Conservation (phyloP, 2,888 invertebrate species). For the Lamellibrachia columna region DNA sequence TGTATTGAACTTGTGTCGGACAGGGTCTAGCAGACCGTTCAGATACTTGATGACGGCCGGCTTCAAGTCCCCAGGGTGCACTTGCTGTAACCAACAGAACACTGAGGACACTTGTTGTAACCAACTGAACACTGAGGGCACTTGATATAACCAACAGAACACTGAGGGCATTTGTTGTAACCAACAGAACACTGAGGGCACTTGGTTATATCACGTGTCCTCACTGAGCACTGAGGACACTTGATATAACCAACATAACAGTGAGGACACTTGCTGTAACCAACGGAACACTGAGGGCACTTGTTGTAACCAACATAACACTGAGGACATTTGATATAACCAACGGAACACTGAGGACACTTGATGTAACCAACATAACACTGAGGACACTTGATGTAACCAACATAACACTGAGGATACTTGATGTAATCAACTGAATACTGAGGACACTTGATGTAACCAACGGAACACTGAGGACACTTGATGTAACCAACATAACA, state of each 20-base stretch:
- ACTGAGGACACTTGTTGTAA: neutral
- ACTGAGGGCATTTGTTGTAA: neutral
- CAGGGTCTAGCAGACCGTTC: constrained; percentile 86
- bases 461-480: no score
- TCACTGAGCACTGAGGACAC: neutral
- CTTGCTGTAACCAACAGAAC: constrained; percentile 51
- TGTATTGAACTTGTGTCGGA: constrained; percentile 84
- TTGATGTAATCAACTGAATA: no score
- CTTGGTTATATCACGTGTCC: no score
- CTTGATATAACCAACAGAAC: neutral
- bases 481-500: no score
- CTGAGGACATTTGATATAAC: neutral
- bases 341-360: neutral
- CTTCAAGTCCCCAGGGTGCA: constrained; percentile 96
- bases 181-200: neutral
- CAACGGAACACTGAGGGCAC: neutral
- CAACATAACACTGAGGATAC: neutral
- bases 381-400: neutral
- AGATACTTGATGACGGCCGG: constrained; percentile 83
- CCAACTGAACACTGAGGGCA: neutral
- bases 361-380: neutral
- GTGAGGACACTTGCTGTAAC: neutral
- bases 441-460: no score
- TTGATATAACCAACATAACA: neutral
- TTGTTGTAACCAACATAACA: no score